Evolutionary conservation across 2,888 invertebrate species (phyloP).

Genomic region (Chymomyza procnemis): DNA sequence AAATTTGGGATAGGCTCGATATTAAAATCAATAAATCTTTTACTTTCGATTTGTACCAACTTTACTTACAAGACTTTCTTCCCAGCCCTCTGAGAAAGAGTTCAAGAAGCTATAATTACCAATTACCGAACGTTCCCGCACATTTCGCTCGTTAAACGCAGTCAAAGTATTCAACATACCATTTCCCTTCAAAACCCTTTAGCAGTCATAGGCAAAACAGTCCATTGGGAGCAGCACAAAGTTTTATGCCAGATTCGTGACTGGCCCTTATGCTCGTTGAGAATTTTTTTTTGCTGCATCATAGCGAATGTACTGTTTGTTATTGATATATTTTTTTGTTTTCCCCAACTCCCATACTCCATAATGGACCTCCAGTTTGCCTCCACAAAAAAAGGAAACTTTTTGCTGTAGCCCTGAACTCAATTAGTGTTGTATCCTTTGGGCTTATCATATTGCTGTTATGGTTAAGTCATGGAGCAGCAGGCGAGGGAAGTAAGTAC

Average conservation of each 20-base stretch:
- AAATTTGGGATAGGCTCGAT: too few relatives aligned
- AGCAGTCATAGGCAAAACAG: background rate
- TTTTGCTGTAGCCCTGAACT: slow-evolving; percentile 11
- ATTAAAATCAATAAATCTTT: too few relatives aligned
- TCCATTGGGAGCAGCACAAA: background rate
- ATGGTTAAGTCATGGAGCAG: background rate
- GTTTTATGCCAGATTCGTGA: background rate
- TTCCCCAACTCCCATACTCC: background rate
- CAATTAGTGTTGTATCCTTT: slow-evolving; percentile 54
- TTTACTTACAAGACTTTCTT: too few relatives aligned
- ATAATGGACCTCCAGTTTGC: background rate
- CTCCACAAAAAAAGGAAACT: background rate
- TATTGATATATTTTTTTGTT: background rate
- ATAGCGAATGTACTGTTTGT: background rate
- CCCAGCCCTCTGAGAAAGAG: too few relatives aligned
- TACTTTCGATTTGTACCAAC: too few relatives aligned
- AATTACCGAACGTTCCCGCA: too few relatives aligned
- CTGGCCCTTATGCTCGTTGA: background rate
- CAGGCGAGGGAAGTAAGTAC: background rate
- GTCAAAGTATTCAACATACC: background rate
- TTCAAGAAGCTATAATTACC: too few relatives aligned
- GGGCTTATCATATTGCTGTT: slow-evolving; percentile 31
- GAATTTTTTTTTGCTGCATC: background rate
- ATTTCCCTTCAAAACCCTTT: background rate
- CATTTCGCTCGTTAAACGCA: background rate